These are phyloP conservation scores for Pentalonia nigronervosa DNA, from an alignment of 1,140 invertebrate genomes.

Conservation along the genomic window DNA sequence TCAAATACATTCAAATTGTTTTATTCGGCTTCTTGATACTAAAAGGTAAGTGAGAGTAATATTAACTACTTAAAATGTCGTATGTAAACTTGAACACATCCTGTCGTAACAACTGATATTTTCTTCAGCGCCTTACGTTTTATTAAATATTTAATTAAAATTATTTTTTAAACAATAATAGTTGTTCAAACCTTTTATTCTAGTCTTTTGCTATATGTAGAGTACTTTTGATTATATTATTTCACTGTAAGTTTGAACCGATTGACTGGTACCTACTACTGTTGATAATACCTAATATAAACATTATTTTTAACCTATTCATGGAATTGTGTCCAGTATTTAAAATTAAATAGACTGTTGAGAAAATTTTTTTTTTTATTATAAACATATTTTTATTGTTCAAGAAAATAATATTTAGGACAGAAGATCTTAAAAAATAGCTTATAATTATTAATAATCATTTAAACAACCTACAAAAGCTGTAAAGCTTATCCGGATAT, in stretches of 20 bases:
- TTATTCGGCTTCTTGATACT: neutral
- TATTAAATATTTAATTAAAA: neutral
- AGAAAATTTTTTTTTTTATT: neutral
- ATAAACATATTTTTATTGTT: neutral
- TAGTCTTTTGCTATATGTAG: neutral
- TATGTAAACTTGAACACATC: neutral
- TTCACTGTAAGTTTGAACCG: neutral
- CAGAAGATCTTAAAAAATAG: neutral
- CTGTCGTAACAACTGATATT: neutral
- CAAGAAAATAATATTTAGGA: neutral
- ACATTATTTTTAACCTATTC: neutral
- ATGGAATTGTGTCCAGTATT: too few species aligned
- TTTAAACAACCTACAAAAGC: neutral
- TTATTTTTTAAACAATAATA: neutral
- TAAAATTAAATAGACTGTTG: neutral
- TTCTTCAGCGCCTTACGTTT: neutral
- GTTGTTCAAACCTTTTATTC: neutral
- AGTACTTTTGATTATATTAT: neutral
- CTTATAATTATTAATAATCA: neutral
- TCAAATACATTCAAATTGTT: conserved; percentile 2
- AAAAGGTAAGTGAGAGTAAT: conserved; percentile 16
- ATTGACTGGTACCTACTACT: neutral
- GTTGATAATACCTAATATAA: neutral
- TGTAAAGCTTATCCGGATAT: neutral
- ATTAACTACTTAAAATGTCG: neutral